Evolutionary conservation across 35 echinoderm and acorn worm genomes (phyloP).

Genomic region (Acanthaster planci): DNA sequence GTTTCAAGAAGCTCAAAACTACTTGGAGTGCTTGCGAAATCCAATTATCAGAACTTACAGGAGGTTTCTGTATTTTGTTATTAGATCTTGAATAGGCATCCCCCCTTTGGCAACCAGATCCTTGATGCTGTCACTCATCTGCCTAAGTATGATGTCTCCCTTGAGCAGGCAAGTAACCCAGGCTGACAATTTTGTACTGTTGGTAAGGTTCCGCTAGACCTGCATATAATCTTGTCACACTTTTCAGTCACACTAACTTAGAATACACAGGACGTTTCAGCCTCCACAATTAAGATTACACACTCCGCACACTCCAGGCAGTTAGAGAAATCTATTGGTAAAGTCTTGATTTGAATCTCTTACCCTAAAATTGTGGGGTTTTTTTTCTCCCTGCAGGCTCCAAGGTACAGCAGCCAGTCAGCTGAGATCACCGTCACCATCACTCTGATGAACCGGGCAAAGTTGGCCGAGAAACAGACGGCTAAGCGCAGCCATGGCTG

Average conservation of each 20-base stretch:
- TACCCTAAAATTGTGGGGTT: background rate
- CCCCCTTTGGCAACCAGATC: constrained; percentile 86
- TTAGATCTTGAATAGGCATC: constrained; percentile 86
- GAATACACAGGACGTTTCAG: too few species aligned
- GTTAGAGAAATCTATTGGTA: too few species aligned
- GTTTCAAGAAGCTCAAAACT: too few species aligned
- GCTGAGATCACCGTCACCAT: constrained; percentile 72
- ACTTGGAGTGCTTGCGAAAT: too few species aligned
- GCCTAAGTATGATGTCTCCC: constrained; percentile 76
- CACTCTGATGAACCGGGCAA: constrained; percentile 55
- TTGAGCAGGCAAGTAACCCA: constrained; percentile 23
- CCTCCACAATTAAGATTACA: too few species aligned
- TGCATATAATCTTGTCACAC: too few species aligned
- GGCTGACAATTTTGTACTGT: too few species aligned
- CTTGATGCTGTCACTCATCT: constrained; percentile 67
- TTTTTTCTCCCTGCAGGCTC: constrained; percentile 23
- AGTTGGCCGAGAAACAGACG: constrained; percentile 52
- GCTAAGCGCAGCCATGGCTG: constrained; percentile 50
- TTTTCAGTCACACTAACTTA: too few species aligned
- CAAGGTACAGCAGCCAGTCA: constrained; percentile 37
- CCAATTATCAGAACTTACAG: too few species aligned
- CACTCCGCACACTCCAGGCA: too few species aligned
- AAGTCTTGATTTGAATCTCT: too few species aligned
- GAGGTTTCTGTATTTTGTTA: background rate
- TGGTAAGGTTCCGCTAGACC: too few species aligned